Evolutionary conservation across 2,888 invertebrate genomes (phyloP), one percentile per base, ranked within the genome.

Genomic region (Amblyjoppa fuscipennis): DNA sequence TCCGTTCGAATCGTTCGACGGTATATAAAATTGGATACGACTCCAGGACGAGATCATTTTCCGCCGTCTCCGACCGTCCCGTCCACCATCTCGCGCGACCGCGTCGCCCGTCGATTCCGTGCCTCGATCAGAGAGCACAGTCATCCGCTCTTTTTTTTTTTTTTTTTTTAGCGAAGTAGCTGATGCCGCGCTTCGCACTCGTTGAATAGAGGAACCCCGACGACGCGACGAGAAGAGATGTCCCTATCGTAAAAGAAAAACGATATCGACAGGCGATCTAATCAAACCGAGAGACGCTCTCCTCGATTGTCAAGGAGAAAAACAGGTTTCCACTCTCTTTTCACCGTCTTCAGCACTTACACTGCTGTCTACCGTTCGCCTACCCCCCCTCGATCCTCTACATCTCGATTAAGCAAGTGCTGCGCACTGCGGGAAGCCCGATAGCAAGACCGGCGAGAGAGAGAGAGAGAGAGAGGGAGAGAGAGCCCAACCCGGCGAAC

Each of bases 401-500:
- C 28, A 56, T 86, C 87, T 83, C 81, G 71, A 80, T 76, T 61
- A 51, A 82, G 45, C 31, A 49, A 75, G 70, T 59, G 53, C 61
- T 53, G 70, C 53, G 70, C 76, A 71, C 64, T 66, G 71, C 66
- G 70, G 66, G 69, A 75, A 86, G 70, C 71, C 79, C 81, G 76
- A 75, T 80, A 84, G 84, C 64, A 74, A 84, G 81, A 80, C 68
- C 49, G 83, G 49, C 59, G 49, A 51, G 49, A 75, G 34, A 34
- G 34, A 34, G 28, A 34, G 34, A 34, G 34, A 34, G 34, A 5
- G 34, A 51, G 5, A 3, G 34, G 6, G 34, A 51, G 20, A 20
- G 20, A 20, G 75, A 76, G 9, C 41, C 41, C 76, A 64, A 64
- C 87, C 68, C 77, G 71, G 83, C 86, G 76, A 88, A 85, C 87